Evolutionary conservation across 2,888 invertebrate species (phyloP), one percentile per base, ranked within the genome.

Genomic region (Drosophila buzzatii): DNA sequence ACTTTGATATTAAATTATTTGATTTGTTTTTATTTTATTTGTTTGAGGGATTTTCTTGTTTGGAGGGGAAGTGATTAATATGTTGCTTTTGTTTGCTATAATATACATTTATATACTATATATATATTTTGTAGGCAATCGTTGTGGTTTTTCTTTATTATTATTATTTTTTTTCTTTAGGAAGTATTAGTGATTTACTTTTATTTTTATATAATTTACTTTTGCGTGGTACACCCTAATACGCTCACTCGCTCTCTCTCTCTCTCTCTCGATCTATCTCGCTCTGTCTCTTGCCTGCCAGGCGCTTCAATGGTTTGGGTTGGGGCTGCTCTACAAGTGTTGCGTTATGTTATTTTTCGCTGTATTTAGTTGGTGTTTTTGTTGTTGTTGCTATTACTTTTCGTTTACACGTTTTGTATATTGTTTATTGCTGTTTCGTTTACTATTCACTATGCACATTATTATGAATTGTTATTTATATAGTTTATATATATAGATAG

Each of bases 81-180:
- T 78, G 77, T 77, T 70, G 49, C 67, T 66, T 70, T 73, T 58
- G 58, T 70, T 74, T 55, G 57, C 56, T 68, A 59, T 70, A 72
- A 73, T 82, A 76, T 81, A 79, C 73, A 82, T 90, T 76, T 78
- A 76, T 77, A 83, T 91, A 89, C 73, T 87, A 78, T 82, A 73
- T 79, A 81, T 85, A 82, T 90, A 72, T 81, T 74, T 81, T 89
- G 90, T 83, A 89, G 91, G 86, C 90, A 91, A 86, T 90, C 89
- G 91, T 91, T 89, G 91, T 91, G 91, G 90, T 91, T 73, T 68
- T 68, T 68, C 56, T 63, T 20, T 44, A n/a, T n/a, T n/a, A n/a
- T n/a, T n/a, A n/a, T n/a, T 44, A 7, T 9, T 9, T 39, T 39
- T 73, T 41, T 41, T 65, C 52, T 73, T 56, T 91, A 90, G 91